Percentiles rank a stretch among this genome's conserved stretches.
These are phyloP conservation scores for Phenganax subtilis DNA, from an alignment of 92 coral and sea anemone genomes.

Conservation along the genomic window DNA sequence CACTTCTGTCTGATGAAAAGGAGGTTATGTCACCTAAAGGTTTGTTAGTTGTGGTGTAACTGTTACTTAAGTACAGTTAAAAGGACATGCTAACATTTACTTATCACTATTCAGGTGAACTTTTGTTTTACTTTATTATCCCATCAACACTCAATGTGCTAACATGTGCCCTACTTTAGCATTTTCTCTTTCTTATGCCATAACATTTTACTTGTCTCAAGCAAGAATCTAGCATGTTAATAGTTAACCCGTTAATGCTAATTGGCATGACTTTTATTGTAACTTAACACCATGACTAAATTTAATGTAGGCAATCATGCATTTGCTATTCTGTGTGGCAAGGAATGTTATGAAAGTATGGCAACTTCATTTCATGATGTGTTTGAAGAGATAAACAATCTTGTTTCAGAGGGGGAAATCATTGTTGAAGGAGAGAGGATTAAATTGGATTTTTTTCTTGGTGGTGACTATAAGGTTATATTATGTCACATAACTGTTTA, in stretches of 20 bases:
- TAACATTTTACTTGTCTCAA: no score
- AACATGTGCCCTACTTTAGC: background rate
- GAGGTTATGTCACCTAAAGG: slow-evolving; percentile 20
- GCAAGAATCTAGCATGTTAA: no score
- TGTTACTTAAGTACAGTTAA: background rate
- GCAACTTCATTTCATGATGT: background rate
- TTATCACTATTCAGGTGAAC: background rate
- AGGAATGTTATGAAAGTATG: slow-evolving; percentile 8
- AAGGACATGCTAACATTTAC: background rate
- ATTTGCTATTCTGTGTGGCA: slow-evolving; percentile 9
- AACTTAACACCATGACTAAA: background rate
- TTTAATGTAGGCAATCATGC: slow-evolving; percentile 1
- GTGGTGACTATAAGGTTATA: slow-evolving; percentile 14
- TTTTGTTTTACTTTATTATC: no score
- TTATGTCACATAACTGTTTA: background rate
- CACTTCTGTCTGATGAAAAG: slow-evolving; percentile 16
- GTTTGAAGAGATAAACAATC: slow-evolving; percentile 1
- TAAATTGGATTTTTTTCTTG: slow-evolving; percentile 4
- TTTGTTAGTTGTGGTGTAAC: background rate
- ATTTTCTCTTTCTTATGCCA: no score
- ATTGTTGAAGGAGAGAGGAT: background rate
- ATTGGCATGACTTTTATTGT: no score
- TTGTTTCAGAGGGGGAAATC: slow-evolving; percentile 3
- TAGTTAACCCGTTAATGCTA: no score
- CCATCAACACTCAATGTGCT: background rate